These are phyloP conservation scores for Syrrhaptes paradoxus DNA, from an alignment of 2,113 vertebrate species.

Conservation along the genomic window DNA sequence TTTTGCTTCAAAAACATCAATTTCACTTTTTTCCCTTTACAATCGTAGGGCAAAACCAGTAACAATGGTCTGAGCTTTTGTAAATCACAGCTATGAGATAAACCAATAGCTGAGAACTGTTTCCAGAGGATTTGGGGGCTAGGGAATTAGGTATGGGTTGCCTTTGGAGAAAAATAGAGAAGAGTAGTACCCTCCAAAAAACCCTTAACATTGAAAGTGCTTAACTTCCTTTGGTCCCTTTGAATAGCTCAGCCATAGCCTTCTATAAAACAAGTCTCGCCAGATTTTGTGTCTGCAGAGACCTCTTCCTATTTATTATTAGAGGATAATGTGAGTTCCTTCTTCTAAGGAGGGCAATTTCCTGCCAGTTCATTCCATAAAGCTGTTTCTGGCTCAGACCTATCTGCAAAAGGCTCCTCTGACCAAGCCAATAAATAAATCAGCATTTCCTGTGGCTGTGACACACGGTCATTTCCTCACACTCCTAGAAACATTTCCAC, in stretches of 20 bases:
- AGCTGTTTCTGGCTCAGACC: neutral
- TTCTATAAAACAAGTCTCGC: neutral
- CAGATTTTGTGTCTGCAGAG: neutral
- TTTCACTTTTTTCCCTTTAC: neutral
- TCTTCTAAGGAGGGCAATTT: neutral
- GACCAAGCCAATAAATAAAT: conserved; percentile 28
- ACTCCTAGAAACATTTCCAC: conserved; percentile 22
- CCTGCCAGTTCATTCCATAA: conserved; percentile 14
- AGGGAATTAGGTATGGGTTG: neutral
- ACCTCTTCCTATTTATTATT: conserved; percentile 20
- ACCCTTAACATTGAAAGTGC: neutral
- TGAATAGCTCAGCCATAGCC: neutral
- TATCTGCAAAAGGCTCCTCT: neutral
- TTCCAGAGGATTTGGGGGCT: neutral
- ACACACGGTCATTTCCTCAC: conserved; percentile 11
- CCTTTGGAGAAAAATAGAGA: neutral
- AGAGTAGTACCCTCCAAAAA: neutral
- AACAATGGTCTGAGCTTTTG: neutral
- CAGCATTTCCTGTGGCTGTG: conserved; percentile 48
- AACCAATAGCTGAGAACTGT: neutral
- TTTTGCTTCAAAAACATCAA: neutral
- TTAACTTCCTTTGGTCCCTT: neutral
- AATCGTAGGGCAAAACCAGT: fast-evolving
- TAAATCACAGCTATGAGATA: neutral
- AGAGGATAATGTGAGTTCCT: neutral